These are phyloP conservation scores for Ruditapes philippinarum DNA, from an alignment of 1,140 invertebrate genomes.

Conservation along the genomic window DNA sequence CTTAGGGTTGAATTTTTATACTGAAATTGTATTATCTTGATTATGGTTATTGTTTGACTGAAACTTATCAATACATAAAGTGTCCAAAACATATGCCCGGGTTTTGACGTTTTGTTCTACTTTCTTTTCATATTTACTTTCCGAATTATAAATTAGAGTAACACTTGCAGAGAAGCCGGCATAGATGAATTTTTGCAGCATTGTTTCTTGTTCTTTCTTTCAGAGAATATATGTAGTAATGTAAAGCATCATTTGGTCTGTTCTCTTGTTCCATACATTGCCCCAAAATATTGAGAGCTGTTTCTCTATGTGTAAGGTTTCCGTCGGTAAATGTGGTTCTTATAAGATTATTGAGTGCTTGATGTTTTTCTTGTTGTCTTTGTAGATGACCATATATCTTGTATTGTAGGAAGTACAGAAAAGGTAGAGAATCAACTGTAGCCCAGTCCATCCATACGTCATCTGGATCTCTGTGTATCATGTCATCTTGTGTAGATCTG, in stretches of 20 bases:
- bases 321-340: background rate
- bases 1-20: no score
- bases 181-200: background rate
- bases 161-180: no score
- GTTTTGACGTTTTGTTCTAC: no score
- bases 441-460: background rate
- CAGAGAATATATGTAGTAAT: background rate
- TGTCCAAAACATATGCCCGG: no score
- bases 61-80: no score
- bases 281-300: background rate
- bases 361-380: background rate
- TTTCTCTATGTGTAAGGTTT: background rate
- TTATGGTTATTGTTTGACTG: no score
- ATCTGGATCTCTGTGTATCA: background rate
- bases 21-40: no score
- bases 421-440: background rate
- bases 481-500: background rate
- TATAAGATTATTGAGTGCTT: background rate
- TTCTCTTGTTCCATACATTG: conserved; percentile 1
- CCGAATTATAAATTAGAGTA: no score
- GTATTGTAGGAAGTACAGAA: background rate
- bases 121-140: no score
- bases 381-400: background rate
- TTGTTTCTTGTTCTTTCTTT: background rate
- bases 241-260: background rate